phyloP scores from a whole-genome alignment of 2,113 vertebrate species.

The Carassius gibelio region DNA sequence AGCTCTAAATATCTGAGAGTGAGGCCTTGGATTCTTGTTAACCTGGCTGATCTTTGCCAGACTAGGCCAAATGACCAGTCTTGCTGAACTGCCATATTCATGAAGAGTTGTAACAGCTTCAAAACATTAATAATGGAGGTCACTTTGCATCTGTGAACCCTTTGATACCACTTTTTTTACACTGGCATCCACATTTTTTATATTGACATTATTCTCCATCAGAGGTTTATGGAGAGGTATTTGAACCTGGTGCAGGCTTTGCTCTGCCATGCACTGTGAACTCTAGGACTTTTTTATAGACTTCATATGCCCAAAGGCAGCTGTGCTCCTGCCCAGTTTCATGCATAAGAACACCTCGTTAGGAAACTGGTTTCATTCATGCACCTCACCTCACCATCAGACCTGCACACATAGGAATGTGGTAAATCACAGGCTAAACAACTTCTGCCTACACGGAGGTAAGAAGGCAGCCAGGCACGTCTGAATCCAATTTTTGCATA shows the following conservation, averaged over 20 bases:
- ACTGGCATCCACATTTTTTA: background rate
- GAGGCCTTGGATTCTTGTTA: conserved; percentile 28
- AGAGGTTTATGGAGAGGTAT: conserved; percentile 6
- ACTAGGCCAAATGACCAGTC: conserved; percentile 3
- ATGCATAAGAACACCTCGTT: background rate
- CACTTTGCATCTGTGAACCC: conserved; percentile 6
- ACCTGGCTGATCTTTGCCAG: background rate
- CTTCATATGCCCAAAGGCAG: background rate
- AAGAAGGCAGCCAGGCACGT: background rate
- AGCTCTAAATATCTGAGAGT: conserved; percentile 4
- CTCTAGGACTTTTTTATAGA: background rate
- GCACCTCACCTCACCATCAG: background rate
- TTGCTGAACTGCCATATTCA: conserved; percentile 1
- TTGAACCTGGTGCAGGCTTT: background rate
- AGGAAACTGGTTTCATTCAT: background rate
- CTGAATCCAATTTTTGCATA: conserved; percentile 10
- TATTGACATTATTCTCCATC: background rate
- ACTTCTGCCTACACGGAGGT: background rate
- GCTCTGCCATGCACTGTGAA: background rate
- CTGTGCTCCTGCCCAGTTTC: background rate
- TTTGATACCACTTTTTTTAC: background rate
- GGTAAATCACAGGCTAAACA: background rate
- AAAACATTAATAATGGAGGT: conserved; percentile 29
- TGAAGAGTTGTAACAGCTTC: background rate
- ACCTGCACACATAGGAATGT: background rate